Conservation (phyloP, 2,888 invertebrate genomes). For the Machimus atricapillus region DNA sequence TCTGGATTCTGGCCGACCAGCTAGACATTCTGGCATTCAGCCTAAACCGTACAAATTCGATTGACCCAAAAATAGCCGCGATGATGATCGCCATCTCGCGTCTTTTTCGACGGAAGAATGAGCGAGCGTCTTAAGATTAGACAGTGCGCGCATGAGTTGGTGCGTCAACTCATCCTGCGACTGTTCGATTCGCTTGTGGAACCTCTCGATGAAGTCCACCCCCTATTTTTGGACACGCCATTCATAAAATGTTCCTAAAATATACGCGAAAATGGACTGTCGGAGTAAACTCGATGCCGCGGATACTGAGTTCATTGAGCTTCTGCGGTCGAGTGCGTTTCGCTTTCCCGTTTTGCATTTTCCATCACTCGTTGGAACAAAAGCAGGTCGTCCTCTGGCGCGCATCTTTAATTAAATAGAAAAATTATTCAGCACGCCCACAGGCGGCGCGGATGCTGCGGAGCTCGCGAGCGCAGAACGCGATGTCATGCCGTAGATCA, state of each 20-base stretch:
- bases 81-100: background rate
- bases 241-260: conserved; percentile 21
- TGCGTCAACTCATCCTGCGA: background rate
- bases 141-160: background rate
- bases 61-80: conserved; percentile 2
- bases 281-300: background rate
- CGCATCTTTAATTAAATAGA: conserved; percentile 10
- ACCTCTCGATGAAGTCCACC: background rate
- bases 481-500: background rate
- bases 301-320: conserved; percentile 10
- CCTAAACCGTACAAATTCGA: background rate
- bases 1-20: background rate
- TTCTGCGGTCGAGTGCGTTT: background rate
- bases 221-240: conserved; percentile 3
- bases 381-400: background rate
- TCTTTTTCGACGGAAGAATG: background rate
- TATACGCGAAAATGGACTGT: background rate
- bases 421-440: conserved; percentile 24
- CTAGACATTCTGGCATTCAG: conserved; percentile 36
- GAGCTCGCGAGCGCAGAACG: background rate
- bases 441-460: background rate
- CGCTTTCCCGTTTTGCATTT: background rate
- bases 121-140: background rate
- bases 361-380: background rate
- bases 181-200: background rate